Evolutionary conservation across 2,113 vertebrate species (phyloP), one percentile per base, ranked within the genome.

Genomic region (Jaculus jaculus): DNA sequence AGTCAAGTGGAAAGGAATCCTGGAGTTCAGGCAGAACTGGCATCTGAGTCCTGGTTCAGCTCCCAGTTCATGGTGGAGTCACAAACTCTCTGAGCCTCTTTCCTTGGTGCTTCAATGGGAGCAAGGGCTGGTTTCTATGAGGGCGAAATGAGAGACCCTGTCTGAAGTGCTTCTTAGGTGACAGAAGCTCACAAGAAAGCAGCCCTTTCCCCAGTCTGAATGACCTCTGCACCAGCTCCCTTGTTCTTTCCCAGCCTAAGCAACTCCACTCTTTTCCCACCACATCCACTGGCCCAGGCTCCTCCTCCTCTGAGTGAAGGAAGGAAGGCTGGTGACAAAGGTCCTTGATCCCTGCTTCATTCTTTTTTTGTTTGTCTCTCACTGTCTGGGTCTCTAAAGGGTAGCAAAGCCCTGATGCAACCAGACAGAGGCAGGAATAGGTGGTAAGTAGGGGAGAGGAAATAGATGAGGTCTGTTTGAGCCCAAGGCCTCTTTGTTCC

Each of bases 401-500:
- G 71, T 11, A 81, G 54, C 71, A 61, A 84, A 61, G 71, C 54
- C 21, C 73, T 87, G 21, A 34, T 13, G 71, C 80, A 71, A 73
- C 75, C 51, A 66, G 79, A 66, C 21, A 4, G 83, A 94, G 60
- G 66, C 39, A 69, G 47, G 69, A 60, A 21, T 77, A 74, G 83
- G 87, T 78, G 89, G 82, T 13, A 10, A 32, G 42, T n/a, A n/a
- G 42, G 75, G 61, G 39, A 86, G 61, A 95, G 73, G 91, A 77
- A 86, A 18, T 77, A 12, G 39, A 39, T 65, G 54, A 90, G 91
- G 91, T 87, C 30, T 0, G 68, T 20, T 4, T 3, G 1, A 51
- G 30, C 93, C n/a, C 42, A 8, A 51, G 71, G 78, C 75, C 74
- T 91, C 94, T 97, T 94, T 93, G 81, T 96, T 96, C 95, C 90